phyloP scores from a whole-genome alignment of 2,113 vertebrate species.

The Esox niger region DNA sequence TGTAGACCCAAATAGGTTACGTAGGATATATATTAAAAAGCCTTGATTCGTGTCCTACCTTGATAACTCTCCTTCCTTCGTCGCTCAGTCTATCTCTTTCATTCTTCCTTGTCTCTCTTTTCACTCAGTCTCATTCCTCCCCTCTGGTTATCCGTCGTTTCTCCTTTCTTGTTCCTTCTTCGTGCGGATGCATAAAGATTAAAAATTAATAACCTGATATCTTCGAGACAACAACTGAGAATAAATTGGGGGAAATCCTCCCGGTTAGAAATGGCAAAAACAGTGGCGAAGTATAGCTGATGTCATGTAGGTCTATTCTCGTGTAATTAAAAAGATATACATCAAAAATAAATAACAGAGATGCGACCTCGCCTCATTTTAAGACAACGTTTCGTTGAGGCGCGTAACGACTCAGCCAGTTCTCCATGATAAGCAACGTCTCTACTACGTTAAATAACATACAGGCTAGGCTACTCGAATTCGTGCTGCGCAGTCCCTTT shows the following conservation, averaged over 20 bases:
- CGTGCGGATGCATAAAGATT: conserved; percentile 75
- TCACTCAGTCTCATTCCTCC: conserved; percentile 47
- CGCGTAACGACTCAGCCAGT: background rate
- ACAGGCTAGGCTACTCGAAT: conserved; percentile 30
- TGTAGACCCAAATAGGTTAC: conserved; percentile 1
- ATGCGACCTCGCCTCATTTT: conserved; percentile 41
- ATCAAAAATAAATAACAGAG: conserved; percentile 58
- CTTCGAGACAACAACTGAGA: conserved; percentile 49
- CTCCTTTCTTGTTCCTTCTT: conserved; percentile 67
- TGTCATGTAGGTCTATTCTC: conserved; percentile 38
- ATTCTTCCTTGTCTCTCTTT: conserved; percentile 57
- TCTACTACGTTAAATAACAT: conserved; percentile 1
- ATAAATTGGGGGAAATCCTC: conserved; percentile 36
- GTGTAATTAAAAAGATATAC: conserved; percentile 51
- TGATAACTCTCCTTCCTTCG: conserved; percentile 63
- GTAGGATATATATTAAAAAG: conserved; percentile 26
- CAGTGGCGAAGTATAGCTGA: conserved; percentile 49
- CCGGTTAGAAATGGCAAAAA: conserved; percentile 29
- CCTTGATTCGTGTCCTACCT: conserved; percentile 62
- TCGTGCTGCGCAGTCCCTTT: conserved; percentile 31
- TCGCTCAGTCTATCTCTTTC: conserved; percentile 69
- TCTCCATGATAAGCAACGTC: background rate
- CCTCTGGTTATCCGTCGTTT: conserved; percentile 61
- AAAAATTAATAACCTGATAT: conserved; percentile 67
- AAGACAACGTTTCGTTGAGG: conserved; percentile 5